Evolutionary conservation across 35 echinoderm and acorn worm species (phyloP).

Genomic region (Holothuria glaberrima): DNA sequence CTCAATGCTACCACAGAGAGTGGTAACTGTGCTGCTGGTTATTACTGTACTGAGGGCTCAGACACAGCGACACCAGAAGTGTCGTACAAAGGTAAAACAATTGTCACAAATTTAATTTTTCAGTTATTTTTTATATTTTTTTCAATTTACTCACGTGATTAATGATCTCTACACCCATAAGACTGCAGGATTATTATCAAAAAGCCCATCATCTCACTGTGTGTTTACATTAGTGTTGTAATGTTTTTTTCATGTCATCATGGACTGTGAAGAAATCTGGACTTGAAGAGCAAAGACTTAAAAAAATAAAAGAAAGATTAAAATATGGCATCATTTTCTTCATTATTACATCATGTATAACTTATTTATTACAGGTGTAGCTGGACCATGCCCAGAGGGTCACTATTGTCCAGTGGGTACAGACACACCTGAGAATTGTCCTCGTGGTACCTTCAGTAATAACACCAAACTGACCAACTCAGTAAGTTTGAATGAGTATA

Average conservation of each 20-base stretch:
- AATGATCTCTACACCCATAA: too few species aligned
- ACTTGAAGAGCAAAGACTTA: too few species aligned
- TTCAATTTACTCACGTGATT: too few species aligned
- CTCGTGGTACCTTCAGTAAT: constrained; percentile 91
- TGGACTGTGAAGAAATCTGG: too few species aligned
- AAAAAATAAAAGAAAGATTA: too few species aligned
- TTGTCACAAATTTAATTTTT: background rate
- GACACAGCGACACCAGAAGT: constrained; percentile 89
- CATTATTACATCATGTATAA: too few species aligned
- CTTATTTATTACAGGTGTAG: constrained; percentile 61
- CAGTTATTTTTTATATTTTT: too few species aligned
- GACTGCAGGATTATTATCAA: too few species aligned
- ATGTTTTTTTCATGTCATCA: too few species aligned
- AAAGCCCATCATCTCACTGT: too few species aligned
- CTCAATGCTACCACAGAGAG: constrained; percentile 82
- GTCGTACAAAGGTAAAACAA: constrained; percentile 9
- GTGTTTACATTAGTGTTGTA: too few species aligned
- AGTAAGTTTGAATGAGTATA: constrained; percentile 42
- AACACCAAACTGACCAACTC: constrained; percentile 78
- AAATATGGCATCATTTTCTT: too few species aligned
- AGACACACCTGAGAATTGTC: constrained; percentile 72
- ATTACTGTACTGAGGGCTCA: constrained; percentile 85
- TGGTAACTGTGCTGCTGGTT: constrained; percentile 75
- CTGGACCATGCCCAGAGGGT: constrained; percentile 83
- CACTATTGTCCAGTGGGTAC: constrained; percentile 84